These are phyloP conservation scores for Lacanobia oleracea DNA, from an alignment of 2,888 invertebrate genomes.

Conservation along the genomic window DNA sequence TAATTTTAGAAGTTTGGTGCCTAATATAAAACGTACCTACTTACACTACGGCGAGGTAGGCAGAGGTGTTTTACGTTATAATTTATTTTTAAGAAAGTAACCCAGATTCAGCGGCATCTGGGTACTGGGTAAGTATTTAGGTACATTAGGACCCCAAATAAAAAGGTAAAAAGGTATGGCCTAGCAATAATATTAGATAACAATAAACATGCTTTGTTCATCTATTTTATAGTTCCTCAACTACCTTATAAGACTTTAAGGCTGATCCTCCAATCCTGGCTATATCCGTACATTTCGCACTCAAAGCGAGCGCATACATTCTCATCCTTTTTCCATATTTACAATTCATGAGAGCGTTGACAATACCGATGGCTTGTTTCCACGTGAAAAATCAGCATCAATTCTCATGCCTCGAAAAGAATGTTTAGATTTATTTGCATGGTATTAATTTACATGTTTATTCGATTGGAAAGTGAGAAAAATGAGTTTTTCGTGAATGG, in stretches of 20 bases:
- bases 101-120: too few species aligned
- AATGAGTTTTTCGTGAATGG: slow-evolving; percentile 31
- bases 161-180: not conserved
- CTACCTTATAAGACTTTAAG: not conserved
- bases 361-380: slow-evolving; percentile 46
- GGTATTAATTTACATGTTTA: slow-evolving; percentile 42
- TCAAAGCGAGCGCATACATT: slow-evolving; percentile 44
- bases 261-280: not conserved
- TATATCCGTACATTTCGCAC: slow-evolving; percentile 14
- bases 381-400: slow-evolving; percentile 37
- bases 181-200: not conserved
- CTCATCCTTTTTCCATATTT: slow-evolving; percentile 45
- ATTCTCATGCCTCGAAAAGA: slow-evolving; percentile 17
- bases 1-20: not conserved
- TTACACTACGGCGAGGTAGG: too few species aligned
- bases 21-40: not conserved
- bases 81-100: too few species aligned
- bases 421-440: slow-evolving; percentile 42
- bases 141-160: too few species aligned
- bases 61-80: too few species aligned
- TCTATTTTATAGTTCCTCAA: not conserved
- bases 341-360: slow-evolving; percentile 63
- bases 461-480: slow-evolving; percentile 37
- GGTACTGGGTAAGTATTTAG: too few species aligned
- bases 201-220: not conserved